phyloP scores from a whole-genome alignment of 2,113 vertebrate genomes.

The Tiliqua scincoides region DNA sequence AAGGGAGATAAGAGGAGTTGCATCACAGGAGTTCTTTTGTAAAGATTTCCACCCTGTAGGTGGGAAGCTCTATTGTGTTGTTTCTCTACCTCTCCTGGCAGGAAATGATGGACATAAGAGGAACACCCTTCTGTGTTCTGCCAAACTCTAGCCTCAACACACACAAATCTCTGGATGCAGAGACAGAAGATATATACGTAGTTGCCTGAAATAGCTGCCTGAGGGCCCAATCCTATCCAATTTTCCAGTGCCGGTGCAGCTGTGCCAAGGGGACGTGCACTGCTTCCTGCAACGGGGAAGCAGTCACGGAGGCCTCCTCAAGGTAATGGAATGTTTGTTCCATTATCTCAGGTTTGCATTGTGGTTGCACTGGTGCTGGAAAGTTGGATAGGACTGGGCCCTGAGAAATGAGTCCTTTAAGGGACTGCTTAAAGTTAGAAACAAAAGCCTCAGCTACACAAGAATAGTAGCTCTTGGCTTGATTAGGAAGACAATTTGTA shows the following conservation, averaged over 20 bases:
- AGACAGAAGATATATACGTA: not conserved
- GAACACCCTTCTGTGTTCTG: not conserved
- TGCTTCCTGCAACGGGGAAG: no score
- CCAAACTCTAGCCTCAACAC: not conserved
- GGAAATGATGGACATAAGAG: not conserved
- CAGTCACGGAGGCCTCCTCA: no score
- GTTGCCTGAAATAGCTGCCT: no score
- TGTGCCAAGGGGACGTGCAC: no score
- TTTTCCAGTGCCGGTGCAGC: no score
- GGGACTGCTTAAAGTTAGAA: not conserved
- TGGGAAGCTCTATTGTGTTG: not conserved
- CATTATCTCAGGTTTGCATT: no score
- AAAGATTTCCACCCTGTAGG: not conserved
- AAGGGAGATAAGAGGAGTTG: not conserved
- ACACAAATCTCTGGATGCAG: not conserved
- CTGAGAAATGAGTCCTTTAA: no score
- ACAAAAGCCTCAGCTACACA: not conserved
- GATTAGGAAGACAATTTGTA: not conserved
- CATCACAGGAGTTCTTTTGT: not conserved
- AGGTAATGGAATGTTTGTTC: no score
- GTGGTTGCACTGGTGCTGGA: no score
- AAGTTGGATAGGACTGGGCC: no score
- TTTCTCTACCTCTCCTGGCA: not conserved
- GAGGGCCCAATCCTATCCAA: no score
- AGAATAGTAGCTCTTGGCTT: not conserved